Conservation (phyloP, 2,888 invertebrate species). For the Stenolophus ochropezus region DNA sequence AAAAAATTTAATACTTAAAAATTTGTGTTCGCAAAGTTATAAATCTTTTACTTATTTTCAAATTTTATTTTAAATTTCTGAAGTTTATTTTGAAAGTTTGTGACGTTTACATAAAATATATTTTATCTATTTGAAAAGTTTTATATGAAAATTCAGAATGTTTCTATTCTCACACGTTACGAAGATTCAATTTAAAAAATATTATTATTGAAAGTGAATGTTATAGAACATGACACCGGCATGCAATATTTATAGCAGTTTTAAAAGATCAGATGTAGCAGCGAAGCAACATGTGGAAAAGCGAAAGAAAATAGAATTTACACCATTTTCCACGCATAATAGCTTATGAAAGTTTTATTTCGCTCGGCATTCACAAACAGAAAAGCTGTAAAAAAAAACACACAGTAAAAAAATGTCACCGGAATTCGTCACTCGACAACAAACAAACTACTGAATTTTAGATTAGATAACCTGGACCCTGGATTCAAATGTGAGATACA, state of each 20-base stretch:
- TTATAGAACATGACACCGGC: neutral
- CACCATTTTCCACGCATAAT: neutral
- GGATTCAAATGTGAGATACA: neutral
- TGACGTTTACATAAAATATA: too few species aligned
- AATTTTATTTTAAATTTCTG: too few species aligned
- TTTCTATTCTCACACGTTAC: neutral
- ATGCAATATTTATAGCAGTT: neutral
- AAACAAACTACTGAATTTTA: too few species aligned
- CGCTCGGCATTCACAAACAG: neutral
- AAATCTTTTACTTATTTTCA: too few species aligned
- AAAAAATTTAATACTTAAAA: too few species aligned
- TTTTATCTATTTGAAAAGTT: neutral
- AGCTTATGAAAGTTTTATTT: constrained; percentile 11
- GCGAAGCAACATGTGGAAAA: constrained; percentile 24
- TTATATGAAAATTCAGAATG: neutral
- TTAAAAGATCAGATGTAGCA: neutral
- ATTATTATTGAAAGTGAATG: neutral
- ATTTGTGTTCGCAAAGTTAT: too few species aligned
- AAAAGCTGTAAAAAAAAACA: neutral
- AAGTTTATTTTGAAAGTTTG: too few species aligned
- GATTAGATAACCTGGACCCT: too few species aligned
- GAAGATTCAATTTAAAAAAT: neutral
- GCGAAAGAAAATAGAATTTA: constrained; percentile 26
- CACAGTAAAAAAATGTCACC: neutral
- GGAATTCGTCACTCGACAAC: neutral